Evolutionary conservation across 2,113 vertebrate genomes (phyloP).

Genomic region (Entomyzon cyanotis): DNA sequence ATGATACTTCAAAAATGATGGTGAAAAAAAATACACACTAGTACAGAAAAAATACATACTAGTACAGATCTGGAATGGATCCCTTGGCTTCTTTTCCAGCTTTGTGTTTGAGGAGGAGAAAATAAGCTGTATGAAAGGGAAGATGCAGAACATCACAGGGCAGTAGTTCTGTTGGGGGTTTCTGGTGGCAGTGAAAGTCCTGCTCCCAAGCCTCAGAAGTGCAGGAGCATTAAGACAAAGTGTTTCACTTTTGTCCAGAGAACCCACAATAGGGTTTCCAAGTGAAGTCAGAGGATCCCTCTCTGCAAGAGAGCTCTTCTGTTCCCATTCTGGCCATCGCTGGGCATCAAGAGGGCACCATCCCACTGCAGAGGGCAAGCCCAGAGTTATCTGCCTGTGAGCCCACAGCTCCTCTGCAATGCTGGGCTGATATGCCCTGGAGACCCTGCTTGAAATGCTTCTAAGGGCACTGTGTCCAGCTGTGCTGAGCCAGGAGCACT

Average conservation of each 20-base stretch:
- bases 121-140: neutral
- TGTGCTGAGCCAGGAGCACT: neutral
- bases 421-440: neutral
- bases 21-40: slow-evolving; percentile 49
- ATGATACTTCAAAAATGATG: slow-evolving; percentile 60
- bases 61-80: slow-evolving; percentile 14
- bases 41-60: slow-evolving; percentile 49
- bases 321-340: neutral
- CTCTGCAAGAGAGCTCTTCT: neutral
- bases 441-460: neutral
- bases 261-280: neutral
- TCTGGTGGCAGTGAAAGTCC: neutral
- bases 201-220: neutral
- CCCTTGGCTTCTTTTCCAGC: slow-evolving; percentile 41
- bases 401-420: neutral
- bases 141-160: neutral
- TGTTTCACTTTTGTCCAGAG: neutral
- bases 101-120: neutral
- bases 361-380: neutral
- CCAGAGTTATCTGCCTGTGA: neutral
- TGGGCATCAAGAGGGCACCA: neutral
- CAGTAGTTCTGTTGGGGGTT: neutral
- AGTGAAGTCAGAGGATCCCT: neutral
- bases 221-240: slow-evolving; percentile 17
- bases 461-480: neutral